Evolutionary conservation across 2,888 invertebrate genomes (phyloP).

Genomic region (Parnassius orleans): DNA sequence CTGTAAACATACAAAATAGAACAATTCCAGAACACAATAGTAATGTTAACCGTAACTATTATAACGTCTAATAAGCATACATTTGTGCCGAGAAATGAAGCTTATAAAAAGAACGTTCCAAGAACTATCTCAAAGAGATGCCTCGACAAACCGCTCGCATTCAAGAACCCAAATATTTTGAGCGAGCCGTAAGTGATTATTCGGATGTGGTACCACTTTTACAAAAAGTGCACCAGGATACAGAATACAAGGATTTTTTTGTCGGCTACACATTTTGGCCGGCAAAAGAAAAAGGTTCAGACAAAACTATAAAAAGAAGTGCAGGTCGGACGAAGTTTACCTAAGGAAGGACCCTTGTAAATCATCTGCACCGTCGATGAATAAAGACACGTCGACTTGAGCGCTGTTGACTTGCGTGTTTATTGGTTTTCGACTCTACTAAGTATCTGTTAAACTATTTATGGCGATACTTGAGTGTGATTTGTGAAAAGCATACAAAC

Average conservation of each 20-base stretch:
- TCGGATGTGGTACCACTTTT: conserved; percentile 78
- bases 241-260: conserved; percentile 73
- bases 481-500: conserved; percentile 41
- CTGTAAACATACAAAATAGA: neutral
- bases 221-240: conserved; percentile 78
- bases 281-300: conserved; percentile 72
- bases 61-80: conserved; percentile 22
- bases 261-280: conserved; percentile 69
- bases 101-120: conserved; percentile 55
- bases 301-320: conserved; percentile 78
- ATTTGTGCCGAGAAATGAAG: conserved; percentile 29
- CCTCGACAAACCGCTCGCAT: conserved; percentile 58
- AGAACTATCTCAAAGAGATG: conserved; percentile 68
- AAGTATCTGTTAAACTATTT: conserved; percentile 73
- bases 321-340: conserved; percentile 74
- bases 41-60: neutral
- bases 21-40: neutral
- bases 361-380: conserved; percentile 74
- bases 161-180: conserved; percentile 78
- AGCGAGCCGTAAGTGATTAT: conserved; percentile 76
- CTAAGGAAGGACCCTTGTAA: conserved; percentile 80
- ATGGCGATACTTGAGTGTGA: conserved; percentile 57
- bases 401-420: conserved; percentile 76
- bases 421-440: conserved; percentile 73
- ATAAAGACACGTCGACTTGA: conserved; percentile 64